These are phyloP conservation scores for Xylocampa areola DNA, from an alignment of 2,888 invertebrate species.

Conservation along the genomic window DNA sequence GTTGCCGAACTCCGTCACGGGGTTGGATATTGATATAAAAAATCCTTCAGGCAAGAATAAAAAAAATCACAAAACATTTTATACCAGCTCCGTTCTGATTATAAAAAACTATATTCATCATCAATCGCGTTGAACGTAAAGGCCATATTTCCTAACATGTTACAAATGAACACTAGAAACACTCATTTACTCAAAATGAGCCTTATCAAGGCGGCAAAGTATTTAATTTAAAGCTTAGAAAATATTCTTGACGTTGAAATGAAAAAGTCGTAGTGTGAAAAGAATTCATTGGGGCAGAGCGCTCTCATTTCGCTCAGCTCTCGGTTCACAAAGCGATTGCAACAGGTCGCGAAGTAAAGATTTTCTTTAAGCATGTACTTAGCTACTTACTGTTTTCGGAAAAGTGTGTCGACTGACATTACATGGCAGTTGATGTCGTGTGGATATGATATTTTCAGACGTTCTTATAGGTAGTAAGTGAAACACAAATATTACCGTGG, in stretches of 20 bases:
- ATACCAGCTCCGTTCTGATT: too few relatives aligned
- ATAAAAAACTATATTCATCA: too few relatives aligned
- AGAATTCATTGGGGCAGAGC: conserved; percentile 33
- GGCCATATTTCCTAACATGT: too few relatives aligned
- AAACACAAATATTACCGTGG: too few relatives aligned
- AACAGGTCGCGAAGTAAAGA: conserved; percentile 51
- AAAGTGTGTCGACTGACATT: conserved; percentile 14
- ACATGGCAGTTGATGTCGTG: conserved; percentile 4
- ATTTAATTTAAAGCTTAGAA: conserved; percentile 44
- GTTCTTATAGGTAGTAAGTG: too few relatives aligned
- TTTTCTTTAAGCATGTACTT: conserved; percentile 35
- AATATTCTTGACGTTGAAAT: conserved; percentile 27
- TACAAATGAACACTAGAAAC: too few relatives aligned
- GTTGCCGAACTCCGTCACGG: too few relatives aligned
- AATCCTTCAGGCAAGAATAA: too few relatives aligned
- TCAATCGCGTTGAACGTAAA: too few relatives aligned
- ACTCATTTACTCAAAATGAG: conserved; percentile 20
- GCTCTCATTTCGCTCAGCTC: conserved; percentile 42
- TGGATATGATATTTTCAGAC: not conserved
- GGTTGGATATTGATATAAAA: too few relatives aligned
- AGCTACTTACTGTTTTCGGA: conserved; percentile 26
- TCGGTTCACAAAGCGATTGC: conserved; percentile 40
- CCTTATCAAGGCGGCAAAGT: conserved; percentile 12
- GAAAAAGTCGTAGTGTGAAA: conserved; percentile 46
- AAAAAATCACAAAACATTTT: too few relatives aligned